Evolutionary conservation across 2,888 invertebrate genomes (phyloP).

Genomic region (Xestia xanthographa): DNA sequence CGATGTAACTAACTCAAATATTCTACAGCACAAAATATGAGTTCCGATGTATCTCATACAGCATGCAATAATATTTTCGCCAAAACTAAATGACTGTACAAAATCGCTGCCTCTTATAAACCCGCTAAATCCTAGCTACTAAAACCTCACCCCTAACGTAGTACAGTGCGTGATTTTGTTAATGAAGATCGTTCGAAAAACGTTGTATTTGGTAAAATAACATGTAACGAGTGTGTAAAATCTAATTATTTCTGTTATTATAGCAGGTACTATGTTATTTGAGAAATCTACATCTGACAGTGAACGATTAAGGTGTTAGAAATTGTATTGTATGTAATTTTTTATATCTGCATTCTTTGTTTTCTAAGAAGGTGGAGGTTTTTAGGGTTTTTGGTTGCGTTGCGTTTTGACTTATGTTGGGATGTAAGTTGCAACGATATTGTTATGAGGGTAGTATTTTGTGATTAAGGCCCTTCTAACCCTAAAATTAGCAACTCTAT

Average conservation of each 20-base stretch:
- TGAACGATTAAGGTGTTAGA: conserved; percentile 68
- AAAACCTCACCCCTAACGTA: conserved; percentile 29
- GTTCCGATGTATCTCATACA: neutral
- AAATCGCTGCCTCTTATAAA: conserved; percentile 40
- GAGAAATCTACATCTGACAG: conserved; percentile 59
- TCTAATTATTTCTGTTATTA: conserved; percentile 75
- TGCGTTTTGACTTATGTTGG: neutral
- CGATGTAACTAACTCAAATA: neutral
- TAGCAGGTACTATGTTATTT: conserved; percentile 59
- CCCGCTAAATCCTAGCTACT: conserved; percentile 36
- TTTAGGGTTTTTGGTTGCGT: neutral
- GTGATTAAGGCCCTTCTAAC: no score
- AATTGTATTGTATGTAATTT: conserved; percentile 42
- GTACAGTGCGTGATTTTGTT: conserved; percentile 78
- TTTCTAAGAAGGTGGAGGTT: neutral
- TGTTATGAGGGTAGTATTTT: neutral
- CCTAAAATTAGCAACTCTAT: no score
- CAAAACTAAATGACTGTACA: neutral
- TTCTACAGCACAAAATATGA: neutral
- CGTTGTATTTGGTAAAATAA: conserved; percentile 79
- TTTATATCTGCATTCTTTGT: conserved; percentile 36
- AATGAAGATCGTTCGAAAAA: conserved; percentile 81
- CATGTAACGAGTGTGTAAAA: conserved; percentile 76
- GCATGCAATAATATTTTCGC: neutral
- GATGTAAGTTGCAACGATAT: neutral